Evolutionary conservation across 2,113 vertebrate genomes (phyloP).

Genomic region (Atractosteus spatula): DNA sequence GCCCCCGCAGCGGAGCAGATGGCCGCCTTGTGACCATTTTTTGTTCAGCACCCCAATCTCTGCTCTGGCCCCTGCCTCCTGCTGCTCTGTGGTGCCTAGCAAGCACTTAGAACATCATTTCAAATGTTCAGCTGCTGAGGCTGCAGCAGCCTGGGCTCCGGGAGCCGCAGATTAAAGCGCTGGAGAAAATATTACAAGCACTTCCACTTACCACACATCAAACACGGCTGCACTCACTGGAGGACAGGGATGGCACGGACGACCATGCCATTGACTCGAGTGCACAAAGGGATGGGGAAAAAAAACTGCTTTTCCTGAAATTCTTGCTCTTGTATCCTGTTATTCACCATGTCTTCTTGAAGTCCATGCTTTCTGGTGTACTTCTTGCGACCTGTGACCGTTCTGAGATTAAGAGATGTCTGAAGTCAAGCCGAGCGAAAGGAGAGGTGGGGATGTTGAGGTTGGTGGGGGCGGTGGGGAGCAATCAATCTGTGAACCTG

Average conservation of each 20-base stretch:
- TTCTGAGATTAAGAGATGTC: too few relatives aligned
- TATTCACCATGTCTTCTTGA: not conserved
- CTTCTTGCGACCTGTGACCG: too few relatives aligned
- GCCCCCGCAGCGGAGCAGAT: not conserved
- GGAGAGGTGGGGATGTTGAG: too few relatives aligned
- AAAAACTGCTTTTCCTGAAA: conserved; percentile 6
- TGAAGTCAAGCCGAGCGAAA: too few relatives aligned
- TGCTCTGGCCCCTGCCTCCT: not conserved
- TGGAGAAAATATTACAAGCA: conserved; percentile 3
- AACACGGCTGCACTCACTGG: not conserved
- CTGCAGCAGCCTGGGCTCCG: not conserved
- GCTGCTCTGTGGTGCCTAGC: not conserved
- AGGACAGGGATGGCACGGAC: not conserved
- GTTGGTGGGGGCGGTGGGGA: not conserved
- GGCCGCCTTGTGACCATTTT: not conserved
- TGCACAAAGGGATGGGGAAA: conserved; percentile 3
- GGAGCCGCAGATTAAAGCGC: too few relatives aligned
- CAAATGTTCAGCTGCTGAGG: not conserved
- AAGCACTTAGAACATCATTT: conserved; percentile 1
- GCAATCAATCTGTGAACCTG: not conserved
- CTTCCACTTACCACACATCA: conserved; percentile 10
- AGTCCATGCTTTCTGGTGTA: not conserved
- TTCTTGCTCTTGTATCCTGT: not conserved
- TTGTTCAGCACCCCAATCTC: not conserved
- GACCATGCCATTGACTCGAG: not conserved